Evolutionary conservation across 1,140 invertebrate genomes (phyloP).

Genomic region (Cyrtorhinus lividipennis): DNA sequence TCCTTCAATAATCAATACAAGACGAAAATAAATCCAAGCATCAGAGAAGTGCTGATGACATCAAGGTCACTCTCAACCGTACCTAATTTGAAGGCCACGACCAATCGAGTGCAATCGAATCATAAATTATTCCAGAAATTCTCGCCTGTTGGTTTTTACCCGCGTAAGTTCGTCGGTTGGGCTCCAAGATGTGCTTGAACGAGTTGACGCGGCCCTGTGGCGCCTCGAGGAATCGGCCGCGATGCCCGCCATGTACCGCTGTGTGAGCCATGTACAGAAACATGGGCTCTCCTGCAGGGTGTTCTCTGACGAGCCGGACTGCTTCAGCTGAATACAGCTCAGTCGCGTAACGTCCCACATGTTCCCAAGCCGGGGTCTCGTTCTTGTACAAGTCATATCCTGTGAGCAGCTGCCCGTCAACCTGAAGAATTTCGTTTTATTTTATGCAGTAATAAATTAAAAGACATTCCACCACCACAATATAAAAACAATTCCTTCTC

Average conservation of each 20-base stretch:
- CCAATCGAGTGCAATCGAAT: too few species aligned
- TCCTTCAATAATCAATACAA: too few species aligned
- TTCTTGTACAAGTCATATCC: constrained; percentile 36
- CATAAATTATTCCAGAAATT: too few species aligned
- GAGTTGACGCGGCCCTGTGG: constrained; percentile 44
- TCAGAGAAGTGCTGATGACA: too few species aligned
- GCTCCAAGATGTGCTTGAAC: constrained; percentile 46
- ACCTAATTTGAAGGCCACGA: too few species aligned
- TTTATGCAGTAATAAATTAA: constrained; percentile 4
- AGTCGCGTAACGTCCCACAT: constrained; percentile 49
- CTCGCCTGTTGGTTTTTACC: too few species aligned
- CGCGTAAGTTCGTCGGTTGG: constrained; percentile 47
- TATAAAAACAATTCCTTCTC: background rate
- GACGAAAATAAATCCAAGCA: too few species aligned
- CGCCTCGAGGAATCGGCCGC: constrained; percentile 41
- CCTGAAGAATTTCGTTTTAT: constrained; percentile 10
- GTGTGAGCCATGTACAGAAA: constrained; percentile 54
- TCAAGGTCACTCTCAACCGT: too few species aligned
- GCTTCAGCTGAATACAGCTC: constrained; percentile 51
- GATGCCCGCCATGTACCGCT: constrained; percentile 46
- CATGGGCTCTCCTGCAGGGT: constrained; percentile 40
- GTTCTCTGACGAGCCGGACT: constrained; percentile 39
- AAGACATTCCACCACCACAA: background rate
- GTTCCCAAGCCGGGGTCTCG: constrained; percentile 40
- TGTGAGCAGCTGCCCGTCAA: background rate